phyloP scores from a whole-genome alignment of 2,797 vertebrate genomes.

The Hydrocynus forskahlii region DNA sequence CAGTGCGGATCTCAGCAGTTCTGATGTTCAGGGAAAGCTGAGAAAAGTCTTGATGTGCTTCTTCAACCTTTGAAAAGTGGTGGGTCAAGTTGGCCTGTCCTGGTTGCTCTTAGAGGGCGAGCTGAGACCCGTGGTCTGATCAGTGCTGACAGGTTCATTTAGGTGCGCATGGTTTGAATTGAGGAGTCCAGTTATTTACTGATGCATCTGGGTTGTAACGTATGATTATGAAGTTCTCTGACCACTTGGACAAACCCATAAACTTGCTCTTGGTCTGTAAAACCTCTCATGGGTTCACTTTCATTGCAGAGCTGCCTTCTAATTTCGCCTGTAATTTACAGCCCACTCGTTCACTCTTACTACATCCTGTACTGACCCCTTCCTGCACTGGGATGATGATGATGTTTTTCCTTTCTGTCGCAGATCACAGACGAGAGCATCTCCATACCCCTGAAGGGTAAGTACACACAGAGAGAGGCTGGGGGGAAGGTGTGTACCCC shows the following conservation, averaged over 20 bases:
- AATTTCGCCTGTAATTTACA: background rate
- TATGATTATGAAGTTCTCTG: too few species aligned
- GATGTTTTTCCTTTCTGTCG: conserved; percentile 21
- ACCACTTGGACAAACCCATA: background rate
- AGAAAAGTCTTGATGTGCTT: too few species aligned
- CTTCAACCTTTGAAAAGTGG: too few species aligned
- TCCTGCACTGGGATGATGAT: conserved; percentile 7
- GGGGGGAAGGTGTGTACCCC: background rate
- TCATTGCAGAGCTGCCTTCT: background rate
- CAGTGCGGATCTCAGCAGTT: too few species aligned
- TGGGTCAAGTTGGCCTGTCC: too few species aligned
- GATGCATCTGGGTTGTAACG: too few species aligned
- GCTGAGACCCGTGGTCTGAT: too few species aligned
- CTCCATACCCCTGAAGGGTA: conserved; percentile 62
- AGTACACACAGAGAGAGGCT: background rate
- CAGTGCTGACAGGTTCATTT: too few species aligned
- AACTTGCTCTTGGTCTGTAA: background rate
- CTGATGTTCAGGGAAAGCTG: too few species aligned
- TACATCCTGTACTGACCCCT: background rate
- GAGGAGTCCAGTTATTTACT: too few species aligned
- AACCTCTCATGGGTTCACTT: background rate
- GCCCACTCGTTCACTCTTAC: background rate
- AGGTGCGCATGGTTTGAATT: too few species aligned
- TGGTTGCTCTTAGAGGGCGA: too few species aligned
- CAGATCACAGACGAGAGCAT: conserved; percentile 62